Evolutionary conservation across 2,797 vertebrate genomes (phyloP).

Genomic region (Rhinichthys osculus): DNA sequence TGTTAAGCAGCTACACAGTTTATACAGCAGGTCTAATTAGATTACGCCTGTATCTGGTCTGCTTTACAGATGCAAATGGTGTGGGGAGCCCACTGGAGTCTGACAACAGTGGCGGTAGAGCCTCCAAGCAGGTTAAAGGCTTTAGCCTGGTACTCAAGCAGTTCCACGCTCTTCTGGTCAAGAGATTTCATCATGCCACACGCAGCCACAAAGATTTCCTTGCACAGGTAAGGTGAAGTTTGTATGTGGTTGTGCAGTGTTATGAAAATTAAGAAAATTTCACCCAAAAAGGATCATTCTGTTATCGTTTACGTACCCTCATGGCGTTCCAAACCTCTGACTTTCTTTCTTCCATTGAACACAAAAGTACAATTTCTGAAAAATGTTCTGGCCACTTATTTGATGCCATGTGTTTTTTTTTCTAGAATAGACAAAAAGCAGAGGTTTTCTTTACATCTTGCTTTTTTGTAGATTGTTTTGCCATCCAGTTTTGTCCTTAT

Average conservation of each 20-base stretch:
- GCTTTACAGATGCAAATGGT: slow-evolving; percentile 54
- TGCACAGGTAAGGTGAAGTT: slow-evolving; percentile 85
- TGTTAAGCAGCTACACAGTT: neutral
- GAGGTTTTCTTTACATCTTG: neutral
- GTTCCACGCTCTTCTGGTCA: slow-evolving; percentile 88
- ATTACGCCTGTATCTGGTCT: neutral
- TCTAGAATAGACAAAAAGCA: neutral
- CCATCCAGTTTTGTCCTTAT: slow-evolving; percentile 91
- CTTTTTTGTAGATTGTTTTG: slow-evolving; percentile 85
- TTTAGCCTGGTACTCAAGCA: slow-evolving; percentile 81
- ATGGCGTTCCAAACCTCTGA: neutral
- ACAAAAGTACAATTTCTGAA: neutral
- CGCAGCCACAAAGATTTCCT: slow-evolving; percentile 92
- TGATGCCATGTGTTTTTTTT: neutral
- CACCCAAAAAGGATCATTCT: no score
- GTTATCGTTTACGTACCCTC: neutral
- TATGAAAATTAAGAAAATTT: neutral
- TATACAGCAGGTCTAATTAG: neutral
- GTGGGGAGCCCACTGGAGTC: slow-evolving; percentile 29
- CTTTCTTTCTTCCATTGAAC: neutral
- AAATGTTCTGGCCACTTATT: neutral
- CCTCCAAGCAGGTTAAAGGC: slow-evolving; percentile 83
- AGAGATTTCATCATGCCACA: slow-evolving; percentile 85
- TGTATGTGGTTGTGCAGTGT: neutral
- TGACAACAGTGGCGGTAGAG: slow-evolving; percentile 72